Evolutionary conservation across 2,888 invertebrate species (phyloP), one percentile per base, ranked within the genome.

Genomic region (Seira sanloemensis): DNA sequence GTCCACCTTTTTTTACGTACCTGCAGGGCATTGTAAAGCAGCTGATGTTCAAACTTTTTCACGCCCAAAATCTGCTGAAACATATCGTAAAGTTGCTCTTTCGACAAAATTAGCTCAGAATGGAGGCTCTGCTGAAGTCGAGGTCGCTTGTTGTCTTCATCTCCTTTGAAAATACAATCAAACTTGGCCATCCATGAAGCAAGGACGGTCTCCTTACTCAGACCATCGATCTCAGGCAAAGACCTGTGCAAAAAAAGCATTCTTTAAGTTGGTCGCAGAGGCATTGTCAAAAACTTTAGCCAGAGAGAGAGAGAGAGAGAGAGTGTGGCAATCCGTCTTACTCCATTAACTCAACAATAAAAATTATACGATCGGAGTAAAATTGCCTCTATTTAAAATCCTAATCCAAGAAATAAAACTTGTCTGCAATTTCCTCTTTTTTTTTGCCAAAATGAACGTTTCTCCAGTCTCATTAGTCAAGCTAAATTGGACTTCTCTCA

Each of bases 141-240:
- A 74, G 97, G 97, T 90, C 97, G 93, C 91, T 97, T 97, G 84
- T 86, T 89, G 90, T 97, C 97, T 90, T 97, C 97, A 90, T 97
- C 97, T 27, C 96, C 97, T 92, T 97, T 97, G 91, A 98, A 95
- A 91, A 99, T 99, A 92, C 98, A 97, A 93, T 99, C 99, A 92
- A 98, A 99, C 92, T 98, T 99, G 79, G 98, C 97, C 94, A 99
- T 96, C 99, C 99, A 99, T 66, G 98, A 98, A 87, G 98, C 98
- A 88, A 99, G 93, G 62, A 99, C 99, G 66, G 98, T 99, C 92
- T 99, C 99, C 93, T 99, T 99, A 92, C 98, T 98, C 90, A 99
- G 93, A 88, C 99, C 99, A 92, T 99, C 99, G 91, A 99, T 99
- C 94, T 99, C 99, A 88, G 99, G 99, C 91, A 99, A 94, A 91